Percentiles rank a stretch among this genome's conserved stretches.
These are phyloP conservation scores for Entomobrya multifasciata DNA, from an alignment of 2,888 invertebrate species.

Conservation along the genomic window DNA sequence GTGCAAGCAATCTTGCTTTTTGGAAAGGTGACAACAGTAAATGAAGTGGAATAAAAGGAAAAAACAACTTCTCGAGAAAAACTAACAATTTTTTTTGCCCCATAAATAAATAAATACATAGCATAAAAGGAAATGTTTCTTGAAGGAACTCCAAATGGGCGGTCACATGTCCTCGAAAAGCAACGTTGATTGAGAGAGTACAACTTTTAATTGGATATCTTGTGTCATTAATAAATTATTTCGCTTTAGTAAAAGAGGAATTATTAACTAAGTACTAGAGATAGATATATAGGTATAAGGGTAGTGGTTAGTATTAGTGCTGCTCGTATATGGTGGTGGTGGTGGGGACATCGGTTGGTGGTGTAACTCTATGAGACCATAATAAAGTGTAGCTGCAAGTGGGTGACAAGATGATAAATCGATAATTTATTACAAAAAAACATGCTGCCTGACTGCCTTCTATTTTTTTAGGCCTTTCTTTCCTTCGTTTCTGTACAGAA, in stretches of 20 bases:
- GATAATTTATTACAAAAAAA: conserved; percentile 43
- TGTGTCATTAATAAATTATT: conserved; percentile 43
- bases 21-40: not conserved
- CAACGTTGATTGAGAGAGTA: not conserved
- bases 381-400: too few species aligned
- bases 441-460: not conserved
- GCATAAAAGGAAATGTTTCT: not conserved
- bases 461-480: not conserved
- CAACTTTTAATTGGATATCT: conserved; percentile 15
- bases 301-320: not conserved
- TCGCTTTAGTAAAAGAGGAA: not conserved
- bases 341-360: not conserved
- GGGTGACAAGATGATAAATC: conserved; percentile 53
- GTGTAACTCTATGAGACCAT: too few species aligned
- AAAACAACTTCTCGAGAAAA: not conserved
- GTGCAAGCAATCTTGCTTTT: not conserved
- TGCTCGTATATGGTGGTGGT: not conserved
- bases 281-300: too few species aligned
- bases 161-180: not conserved
- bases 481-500: not conserved
- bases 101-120: conserved; percentile 1
- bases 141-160: not conserved
- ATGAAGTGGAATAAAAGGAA: conserved; percentile 1
- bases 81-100: not conserved
- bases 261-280: too few species aligned